phyloP scores from a whole-genome alignment of 2,888 invertebrate genomes.

The Cenopis cana region DNA sequence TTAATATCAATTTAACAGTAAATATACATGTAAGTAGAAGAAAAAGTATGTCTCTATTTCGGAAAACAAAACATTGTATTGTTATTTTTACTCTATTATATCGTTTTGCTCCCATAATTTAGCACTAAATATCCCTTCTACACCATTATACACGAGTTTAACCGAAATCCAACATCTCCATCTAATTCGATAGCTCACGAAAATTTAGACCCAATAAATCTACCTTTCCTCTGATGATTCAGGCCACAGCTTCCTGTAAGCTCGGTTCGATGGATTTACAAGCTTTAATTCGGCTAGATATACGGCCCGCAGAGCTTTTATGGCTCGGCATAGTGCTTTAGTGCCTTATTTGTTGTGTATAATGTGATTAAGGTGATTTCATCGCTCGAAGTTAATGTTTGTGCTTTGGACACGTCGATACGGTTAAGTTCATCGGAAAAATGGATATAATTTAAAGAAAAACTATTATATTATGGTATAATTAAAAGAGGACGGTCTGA shows the following conservation, averaged over 20 bases:
- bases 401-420: too few species aligned
- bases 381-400: neutral
- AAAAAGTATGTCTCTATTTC: too few species aligned
- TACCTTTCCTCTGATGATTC: constrained; percentile 50
- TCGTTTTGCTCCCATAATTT: too few species aligned
- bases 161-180: neutral
- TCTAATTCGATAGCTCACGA: constrained; percentile 9
- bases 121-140: too few species aligned
- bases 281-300: constrained; percentile 72
- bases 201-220: constrained; percentile 6
- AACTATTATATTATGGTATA: too few species aligned
- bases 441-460: too few species aligned
- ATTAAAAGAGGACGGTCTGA: too few species aligned
- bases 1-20: too few species aligned
- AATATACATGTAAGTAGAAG: too few species aligned
- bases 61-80: too few species aligned
- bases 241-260: constrained; percentile 73
- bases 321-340: constrained; percentile 52
- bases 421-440: too few species aligned
- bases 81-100: too few species aligned
- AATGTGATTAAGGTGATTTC: neutral
- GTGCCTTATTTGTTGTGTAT: constrained; percentile 43
- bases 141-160: neutral
- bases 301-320: constrained; percentile 68
- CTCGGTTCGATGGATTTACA: constrained; percentile 73